These are phyloP conservation scores for Danio jaintianensis DNA, from an alignment of 2,797 vertebrate genomes.

Conservation along the genomic window DNA sequence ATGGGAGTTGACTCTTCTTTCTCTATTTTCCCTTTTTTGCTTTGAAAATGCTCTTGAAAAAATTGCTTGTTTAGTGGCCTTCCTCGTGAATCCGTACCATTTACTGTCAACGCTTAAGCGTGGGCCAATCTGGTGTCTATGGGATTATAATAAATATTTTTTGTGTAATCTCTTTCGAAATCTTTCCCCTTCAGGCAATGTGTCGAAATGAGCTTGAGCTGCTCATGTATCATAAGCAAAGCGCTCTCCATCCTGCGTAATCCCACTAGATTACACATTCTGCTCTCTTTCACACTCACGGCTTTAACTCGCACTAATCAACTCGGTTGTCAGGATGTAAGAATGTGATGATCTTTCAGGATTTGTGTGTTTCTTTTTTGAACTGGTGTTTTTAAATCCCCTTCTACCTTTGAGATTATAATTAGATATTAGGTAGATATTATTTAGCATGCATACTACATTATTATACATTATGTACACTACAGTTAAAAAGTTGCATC, in stretches of 20 bases:
- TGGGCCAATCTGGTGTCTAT: conserved; percentile 12
- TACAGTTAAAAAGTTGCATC: no score
- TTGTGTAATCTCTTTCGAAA: conserved; percentile 18
- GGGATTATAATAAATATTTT: conserved; percentile 22
- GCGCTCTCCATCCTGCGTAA: conserved; percentile 11
- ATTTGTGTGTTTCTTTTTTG: neutral
- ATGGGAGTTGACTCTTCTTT: conserved; percentile 70
- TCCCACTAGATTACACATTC: conserved; percentile 39
- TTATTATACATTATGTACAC: no score
- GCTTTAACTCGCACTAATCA: conserved; percentile 11
- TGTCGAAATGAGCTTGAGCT: conserved; percentile 6
- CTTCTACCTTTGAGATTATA: neutral
- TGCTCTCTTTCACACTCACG: conserved; percentile 27
- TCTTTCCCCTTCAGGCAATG: conserved; percentile 24
- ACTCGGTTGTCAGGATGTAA: neutral
- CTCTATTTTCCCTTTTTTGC: conserved; percentile 57
- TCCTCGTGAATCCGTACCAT: conserved; percentile 14
- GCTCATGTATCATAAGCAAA: conserved; percentile 19
- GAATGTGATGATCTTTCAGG: neutral
- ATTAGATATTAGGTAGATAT: neutral
- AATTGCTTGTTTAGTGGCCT: neutral
- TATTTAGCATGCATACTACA: no score
- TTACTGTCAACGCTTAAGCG: neutral
- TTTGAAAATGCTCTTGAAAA: conserved; percentile 7
- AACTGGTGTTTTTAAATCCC: neutral